A percentile compares a stretch with the other conserved stretches of the same genome.
These are phyloP conservation scores for Rhynchotus rufescens DNA, from an alignment of 2,797 vertebrate species.

Conservation along the genomic window DNA sequence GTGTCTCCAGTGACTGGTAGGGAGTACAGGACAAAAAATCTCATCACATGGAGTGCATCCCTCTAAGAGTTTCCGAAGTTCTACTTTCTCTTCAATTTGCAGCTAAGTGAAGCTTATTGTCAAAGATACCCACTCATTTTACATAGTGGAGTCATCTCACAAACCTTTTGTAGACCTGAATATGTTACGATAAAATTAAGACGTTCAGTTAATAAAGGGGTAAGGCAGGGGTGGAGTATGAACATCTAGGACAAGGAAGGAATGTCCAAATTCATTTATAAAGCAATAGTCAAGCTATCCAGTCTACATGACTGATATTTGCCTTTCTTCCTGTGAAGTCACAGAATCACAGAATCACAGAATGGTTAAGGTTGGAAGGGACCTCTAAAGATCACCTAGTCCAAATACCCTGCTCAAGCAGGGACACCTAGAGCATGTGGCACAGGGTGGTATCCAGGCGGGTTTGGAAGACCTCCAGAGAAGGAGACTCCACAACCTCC, in stretches of 20 bases:
- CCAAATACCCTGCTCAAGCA: no score
- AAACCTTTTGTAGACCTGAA: background rate
- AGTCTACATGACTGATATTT: background rate
- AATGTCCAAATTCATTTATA: background rate
- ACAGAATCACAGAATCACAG: no score
- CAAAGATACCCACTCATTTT: no score
- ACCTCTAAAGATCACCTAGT: no score
- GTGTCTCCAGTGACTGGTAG: background rate
- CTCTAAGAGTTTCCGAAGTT: background rate
- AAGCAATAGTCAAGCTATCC: background rate
- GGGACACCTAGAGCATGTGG: no score
- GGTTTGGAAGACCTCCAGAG: no score
- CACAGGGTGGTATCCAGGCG: no score
- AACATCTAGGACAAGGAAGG: background rate
- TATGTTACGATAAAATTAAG: background rate
- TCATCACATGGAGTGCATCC: background rate
- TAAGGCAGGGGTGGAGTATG: background rate
- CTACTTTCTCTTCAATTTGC: background rate
- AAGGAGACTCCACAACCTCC: no score
- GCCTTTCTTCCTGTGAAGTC: background rate
- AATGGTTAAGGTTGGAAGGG: no score
- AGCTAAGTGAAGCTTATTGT: background rate
- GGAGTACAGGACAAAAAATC: background rate
- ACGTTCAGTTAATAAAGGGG: background rate
- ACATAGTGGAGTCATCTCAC: background rate